These are phyloP conservation scores for Sialia sialis DNA, from an alignment of 2,113 vertebrate species.

Conservation along the genomic window DNA sequence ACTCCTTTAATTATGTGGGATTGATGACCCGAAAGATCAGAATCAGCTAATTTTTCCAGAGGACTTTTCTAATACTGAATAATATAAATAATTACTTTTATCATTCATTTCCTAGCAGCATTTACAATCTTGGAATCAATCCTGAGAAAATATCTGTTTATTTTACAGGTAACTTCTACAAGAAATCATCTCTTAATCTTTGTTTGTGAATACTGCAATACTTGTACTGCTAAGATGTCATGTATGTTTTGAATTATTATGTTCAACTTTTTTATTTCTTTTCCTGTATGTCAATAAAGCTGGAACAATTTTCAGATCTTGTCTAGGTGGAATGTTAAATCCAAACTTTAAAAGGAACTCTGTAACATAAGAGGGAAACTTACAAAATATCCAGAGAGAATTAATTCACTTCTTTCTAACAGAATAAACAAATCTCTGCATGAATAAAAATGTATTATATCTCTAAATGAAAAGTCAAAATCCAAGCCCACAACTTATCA, in stretches of 20 bases:
- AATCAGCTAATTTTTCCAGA: not conserved
- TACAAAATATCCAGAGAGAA: not conserved
- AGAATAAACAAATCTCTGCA: not conserved
- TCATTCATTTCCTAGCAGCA: not conserved
- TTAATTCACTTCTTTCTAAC: slow-evolving; percentile 1
- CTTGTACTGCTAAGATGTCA: not conserved
- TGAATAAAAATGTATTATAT: not conserved
- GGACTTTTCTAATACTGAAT: not conserved
- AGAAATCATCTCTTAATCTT: not conserved
- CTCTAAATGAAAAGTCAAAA: not conserved
- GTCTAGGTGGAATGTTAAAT: slow-evolving; percentile 4
- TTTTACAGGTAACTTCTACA: not conserved
- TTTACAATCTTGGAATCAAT: not conserved
- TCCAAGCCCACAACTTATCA: not conserved
- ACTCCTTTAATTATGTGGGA: not conserved
- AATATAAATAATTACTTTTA: not conserved
- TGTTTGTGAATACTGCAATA: not conserved
- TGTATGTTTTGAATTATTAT: not conserved
- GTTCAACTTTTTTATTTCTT: slow-evolving; percentile 21
- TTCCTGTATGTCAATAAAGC: not conserved
- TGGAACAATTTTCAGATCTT: slow-evolving; percentile 10
- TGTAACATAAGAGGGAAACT: not conserved
- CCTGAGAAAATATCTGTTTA: not conserved
- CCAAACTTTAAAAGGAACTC: not conserved
- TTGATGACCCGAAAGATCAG: not conserved